These are phyloP conservation scores for Epistrophe grossulariae DNA, from an alignment of 2,888 invertebrate species.

Conservation along the genomic window DNA sequence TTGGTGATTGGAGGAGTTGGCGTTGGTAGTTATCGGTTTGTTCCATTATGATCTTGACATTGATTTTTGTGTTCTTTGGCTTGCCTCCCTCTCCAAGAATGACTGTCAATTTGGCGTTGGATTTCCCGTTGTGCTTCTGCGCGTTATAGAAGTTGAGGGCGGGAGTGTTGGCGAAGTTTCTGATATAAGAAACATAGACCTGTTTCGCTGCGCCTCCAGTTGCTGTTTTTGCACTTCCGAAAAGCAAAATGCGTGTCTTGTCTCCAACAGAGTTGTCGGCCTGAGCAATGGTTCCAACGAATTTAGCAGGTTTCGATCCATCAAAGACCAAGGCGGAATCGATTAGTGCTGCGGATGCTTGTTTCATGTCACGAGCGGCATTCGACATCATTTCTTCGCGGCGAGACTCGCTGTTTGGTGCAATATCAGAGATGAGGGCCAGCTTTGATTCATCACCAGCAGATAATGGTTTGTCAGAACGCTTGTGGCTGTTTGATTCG, in stretches of 20 bases:
- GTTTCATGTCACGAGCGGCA: constrained; percentile 85
- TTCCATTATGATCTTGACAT: constrained; percentile 84
- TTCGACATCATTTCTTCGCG: constrained; percentile 85
- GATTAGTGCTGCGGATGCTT: constrained; percentile 81
- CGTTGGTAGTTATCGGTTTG: constrained; percentile 85
- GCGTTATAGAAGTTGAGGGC: constrained; percentile 85
- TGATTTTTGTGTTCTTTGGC: constrained; percentile 81
- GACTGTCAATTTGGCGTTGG: constrained; percentile 84
- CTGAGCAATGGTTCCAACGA: constrained; percentile 85
- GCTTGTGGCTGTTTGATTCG: constrained; percentile 7
- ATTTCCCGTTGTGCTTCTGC: constrained; percentile 85
- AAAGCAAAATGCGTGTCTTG: constrained; percentile 85
- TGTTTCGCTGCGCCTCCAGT: constrained; percentile 79
- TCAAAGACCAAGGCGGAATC: constrained; percentile 85
- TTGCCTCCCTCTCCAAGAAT: constrained; percentile 84
- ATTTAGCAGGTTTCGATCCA: constrained; percentile 85
- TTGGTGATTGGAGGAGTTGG: constrained; percentile 84
- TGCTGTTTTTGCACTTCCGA: constrained; percentile 79
- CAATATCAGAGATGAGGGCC: constrained; percentile 79
- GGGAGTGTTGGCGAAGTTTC: constrained; percentile 84
- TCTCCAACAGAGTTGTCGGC: constrained; percentile 86
- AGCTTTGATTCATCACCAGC: constrained; percentile 68
- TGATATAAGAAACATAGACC: constrained; percentile 83
- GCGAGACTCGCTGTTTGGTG: constrained; percentile 84
- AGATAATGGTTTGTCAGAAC: constrained; percentile 47